A percentile compares a stretch with the other conserved stretches of the same genome.
Evolutionary conservation across 2,113 vertebrate genomes (phyloP).

Genomic region (Epinephelus moara): DNA sequence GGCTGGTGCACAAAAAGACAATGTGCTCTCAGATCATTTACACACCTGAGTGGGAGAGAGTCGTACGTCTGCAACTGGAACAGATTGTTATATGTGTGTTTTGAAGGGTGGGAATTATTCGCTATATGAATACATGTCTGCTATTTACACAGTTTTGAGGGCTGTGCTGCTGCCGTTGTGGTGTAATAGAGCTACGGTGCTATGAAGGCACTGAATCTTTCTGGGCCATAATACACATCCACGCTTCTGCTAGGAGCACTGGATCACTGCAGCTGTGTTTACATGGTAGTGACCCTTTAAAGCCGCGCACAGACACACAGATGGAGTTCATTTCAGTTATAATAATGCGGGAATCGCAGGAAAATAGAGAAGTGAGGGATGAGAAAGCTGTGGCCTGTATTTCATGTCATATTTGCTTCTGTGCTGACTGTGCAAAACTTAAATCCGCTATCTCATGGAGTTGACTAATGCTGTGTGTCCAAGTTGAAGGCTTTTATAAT

Average conservation of each 20-base stretch:
- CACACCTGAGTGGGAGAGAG: conserved; percentile 60
- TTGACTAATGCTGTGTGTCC: neutral
- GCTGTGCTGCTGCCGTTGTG: neutral
- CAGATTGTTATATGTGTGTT: conserved; percentile 74
- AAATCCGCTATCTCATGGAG: neutral
- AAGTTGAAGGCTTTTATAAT: neutral
- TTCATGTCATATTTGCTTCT: neutral
- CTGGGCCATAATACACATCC: conserved; percentile 20
- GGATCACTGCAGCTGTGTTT: conserved; percentile 4
- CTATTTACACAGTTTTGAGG: conserved; percentile 38
- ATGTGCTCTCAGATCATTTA: conserved; percentile 62
- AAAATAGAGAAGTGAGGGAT: conserved; percentile 4
- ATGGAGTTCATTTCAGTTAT: neutral
- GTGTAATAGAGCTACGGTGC: conserved; percentile 8
- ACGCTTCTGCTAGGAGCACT: neutral
- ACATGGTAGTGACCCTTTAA: conserved; percentile 3
- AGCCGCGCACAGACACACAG: neutral
- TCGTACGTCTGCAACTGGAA: conserved; percentile 60
- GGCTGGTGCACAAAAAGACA: conserved; percentile 56
- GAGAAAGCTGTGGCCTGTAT: neutral
- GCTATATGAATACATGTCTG: conserved; percentile 54
- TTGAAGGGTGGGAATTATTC: conserved; percentile 72
- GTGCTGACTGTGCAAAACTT: neutral
- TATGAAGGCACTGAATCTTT: conserved; percentile 30
- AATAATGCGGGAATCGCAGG: neutral